Evolutionary conservation across 2,113 vertebrate genomes (phyloP).

Genomic region (Corythornis cristatus): DNA sequence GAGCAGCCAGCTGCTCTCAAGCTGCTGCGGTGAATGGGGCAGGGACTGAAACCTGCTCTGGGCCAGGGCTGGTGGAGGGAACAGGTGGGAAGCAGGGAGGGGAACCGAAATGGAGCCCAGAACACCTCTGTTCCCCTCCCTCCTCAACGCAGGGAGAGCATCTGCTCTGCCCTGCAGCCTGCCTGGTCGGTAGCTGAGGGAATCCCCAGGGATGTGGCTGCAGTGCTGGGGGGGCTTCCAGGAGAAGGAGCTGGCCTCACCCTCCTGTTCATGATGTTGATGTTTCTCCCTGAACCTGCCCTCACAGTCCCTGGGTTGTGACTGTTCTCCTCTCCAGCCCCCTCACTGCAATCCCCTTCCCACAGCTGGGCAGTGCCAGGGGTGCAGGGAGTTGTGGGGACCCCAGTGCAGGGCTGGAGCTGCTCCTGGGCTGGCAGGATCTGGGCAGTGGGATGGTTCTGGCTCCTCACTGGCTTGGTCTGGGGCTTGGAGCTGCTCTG

Average conservation of each 20-base stretch:
- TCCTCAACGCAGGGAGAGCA: background rate
- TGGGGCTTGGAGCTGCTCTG: background rate
- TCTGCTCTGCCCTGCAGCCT: background rate
- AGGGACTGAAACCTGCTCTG: background rate
- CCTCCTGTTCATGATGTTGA: background rate
- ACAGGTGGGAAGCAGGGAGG: slow-evolving; percentile 66
- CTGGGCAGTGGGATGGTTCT: rapidly evolving
- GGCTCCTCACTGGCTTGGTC: rapidly evolving
- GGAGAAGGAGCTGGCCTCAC: background rate
- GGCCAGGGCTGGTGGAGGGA: background rate
- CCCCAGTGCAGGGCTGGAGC: background rate
- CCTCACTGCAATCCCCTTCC: rapidly evolving
- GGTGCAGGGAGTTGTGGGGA: background rate
- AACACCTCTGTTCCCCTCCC: background rate
- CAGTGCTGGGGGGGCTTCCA: background rate
- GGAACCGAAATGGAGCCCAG: background rate
- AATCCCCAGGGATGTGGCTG: background rate
- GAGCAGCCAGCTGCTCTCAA: slow-evolving; percentile 59
- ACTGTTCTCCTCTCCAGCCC: background rate
- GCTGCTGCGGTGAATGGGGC: slow-evolving; percentile 28
- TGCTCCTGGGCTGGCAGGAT: rapidly evolving
- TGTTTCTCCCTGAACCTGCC: background rate
- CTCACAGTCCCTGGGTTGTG: background rate
- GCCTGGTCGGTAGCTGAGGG: background rate
- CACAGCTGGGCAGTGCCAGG: background rate